Base-by-base conservation (phyloP, 2,797 vertebrate genomes). In the Cichlasoma orientale region DNA sequence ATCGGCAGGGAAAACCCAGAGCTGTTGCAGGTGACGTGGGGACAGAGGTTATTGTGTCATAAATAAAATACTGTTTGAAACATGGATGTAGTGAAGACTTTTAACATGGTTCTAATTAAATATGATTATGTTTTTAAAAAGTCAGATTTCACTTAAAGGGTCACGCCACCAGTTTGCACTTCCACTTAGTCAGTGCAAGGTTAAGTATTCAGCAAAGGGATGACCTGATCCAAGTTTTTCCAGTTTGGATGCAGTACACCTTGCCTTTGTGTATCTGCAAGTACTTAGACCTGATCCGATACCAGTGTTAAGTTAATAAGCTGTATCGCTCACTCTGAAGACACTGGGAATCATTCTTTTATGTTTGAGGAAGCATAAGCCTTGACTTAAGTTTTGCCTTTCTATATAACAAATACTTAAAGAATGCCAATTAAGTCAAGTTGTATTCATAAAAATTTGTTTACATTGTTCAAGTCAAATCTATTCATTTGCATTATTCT, bases 1-100 rank as follows among this genome's bases (percentile, higher is more conserved):
- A 98, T 99, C 57, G 98, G 97, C 85, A 94, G 97, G 82, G 98
- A 99, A 90, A 99, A 99, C 86, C 98, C 98, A 0, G 97, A 98
- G 3, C 94, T 99, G 80, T 89, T 99, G 77, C 97, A 98, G 97
- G 98, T 99, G 85, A 72, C 36, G 44, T 14, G 21, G 31, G 12
- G 41, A 66, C 33, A 29, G 16, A 47, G 11, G 23, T 18, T n/a
- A 9, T 25, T 16, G 5, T 50, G 27, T 63, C 63, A 73, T 16
- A 54, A 21, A 71, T 31, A 23, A 3, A 16, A 21, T 13, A 58
- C 2, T 27, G 19, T 33, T 63, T 3, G 1, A 69, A 25, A 44
- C 14, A 4, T 72, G 25, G 25, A 10, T 53, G 16, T 73, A 44
- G 56, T 19, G 27, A 66, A 66, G 23, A 23, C 9, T 41, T 44